These are phyloP conservation scores for Chlamydotis undulata DNA, from an alignment of 2,113 vertebrate species.

Conservation along the genomic window DNA sequence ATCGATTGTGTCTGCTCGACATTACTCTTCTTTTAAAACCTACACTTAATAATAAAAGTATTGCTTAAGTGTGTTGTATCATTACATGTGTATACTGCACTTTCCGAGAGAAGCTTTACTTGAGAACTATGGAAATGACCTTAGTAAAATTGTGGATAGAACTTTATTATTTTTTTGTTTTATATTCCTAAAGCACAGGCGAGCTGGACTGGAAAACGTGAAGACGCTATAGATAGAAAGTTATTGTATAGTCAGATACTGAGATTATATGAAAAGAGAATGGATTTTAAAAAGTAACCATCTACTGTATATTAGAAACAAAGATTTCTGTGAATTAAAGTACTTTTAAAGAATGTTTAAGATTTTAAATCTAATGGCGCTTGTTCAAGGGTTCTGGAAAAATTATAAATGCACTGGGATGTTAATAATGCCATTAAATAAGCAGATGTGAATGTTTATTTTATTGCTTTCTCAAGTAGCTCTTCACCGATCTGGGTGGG, in stretches of 20 bases:
- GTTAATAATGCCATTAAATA: slow-evolving; percentile 52
- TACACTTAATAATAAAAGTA: slow-evolving; percentile 68
- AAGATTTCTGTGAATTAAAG: slow-evolving; percentile 80
- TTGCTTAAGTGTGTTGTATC: slow-evolving; percentile 71
- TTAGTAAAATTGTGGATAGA: slow-evolving; percentile 71
- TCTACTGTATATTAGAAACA: slow-evolving; percentile 77
- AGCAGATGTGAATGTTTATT: slow-evolving; percentile 52
- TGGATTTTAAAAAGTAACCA: slow-evolving; percentile 74
- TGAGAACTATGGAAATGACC: slow-evolving; percentile 67
- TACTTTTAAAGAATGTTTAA: slow-evolving; percentile 79
- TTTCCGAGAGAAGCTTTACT: slow-evolving; percentile 70
- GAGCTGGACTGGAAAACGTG: slow-evolving; percentile 56
- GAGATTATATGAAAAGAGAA: slow-evolving; percentile 74
- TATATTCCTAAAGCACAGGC: slow-evolving; percentile 71
- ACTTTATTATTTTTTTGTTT: slow-evolving; percentile 70
- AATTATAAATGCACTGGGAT: slow-evolving; percentile 29
- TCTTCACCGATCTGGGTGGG: background rate
- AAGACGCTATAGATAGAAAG: slow-evolving; percentile 69
- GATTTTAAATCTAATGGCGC: slow-evolving; percentile 67
- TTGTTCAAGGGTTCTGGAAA: slow-evolving; percentile 67
- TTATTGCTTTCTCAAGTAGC: slow-evolving; percentile 48
- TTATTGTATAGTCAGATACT: slow-evolving; percentile 76
- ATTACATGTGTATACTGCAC: slow-evolving; percentile 71
- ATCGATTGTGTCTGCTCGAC: slow-evolving; percentile 57
- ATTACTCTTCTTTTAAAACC: slow-evolving; percentile 56